Percentiles rank a stretch among this genome's conserved stretches.
These are phyloP conservation scores for Mesocentrotus franciscanus DNA, from an alignment of 53 echinoderm and acorn worm species.

Conservation along the genomic window DNA sequence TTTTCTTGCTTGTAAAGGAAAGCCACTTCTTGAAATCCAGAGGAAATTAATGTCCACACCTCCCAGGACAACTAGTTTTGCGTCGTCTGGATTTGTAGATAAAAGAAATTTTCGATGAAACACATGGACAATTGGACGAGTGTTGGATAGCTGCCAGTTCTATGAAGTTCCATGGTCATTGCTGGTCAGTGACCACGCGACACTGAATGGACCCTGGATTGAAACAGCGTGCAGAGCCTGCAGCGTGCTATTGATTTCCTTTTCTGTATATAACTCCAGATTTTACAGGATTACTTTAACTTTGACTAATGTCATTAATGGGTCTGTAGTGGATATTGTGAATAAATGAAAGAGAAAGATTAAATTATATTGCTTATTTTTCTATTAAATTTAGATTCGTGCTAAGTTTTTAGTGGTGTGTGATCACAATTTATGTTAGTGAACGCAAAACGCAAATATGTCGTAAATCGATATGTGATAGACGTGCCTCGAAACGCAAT, in stretches of 20 bases:
- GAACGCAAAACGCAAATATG: too few relatives aligned
- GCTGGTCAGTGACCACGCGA: not conserved
- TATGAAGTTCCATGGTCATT: not conserved
- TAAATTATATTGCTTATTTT: too few relatives aligned
- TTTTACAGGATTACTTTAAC: not conserved
- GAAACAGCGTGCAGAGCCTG: not conserved
- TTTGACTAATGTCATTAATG: too few relatives aligned
- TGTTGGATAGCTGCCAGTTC: slow-evolving; percentile 7
- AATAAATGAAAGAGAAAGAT: too few relatives aligned
- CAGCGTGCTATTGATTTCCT: not conserved
- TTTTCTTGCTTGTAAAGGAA: not conserved
- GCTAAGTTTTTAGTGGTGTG: too few relatives aligned
- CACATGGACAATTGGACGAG: not conserved
- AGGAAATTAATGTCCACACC: not conserved
- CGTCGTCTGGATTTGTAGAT: not conserved
- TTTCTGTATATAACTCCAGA: not conserved
- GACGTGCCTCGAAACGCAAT: too few relatives aligned
- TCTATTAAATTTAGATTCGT: too few relatives aligned
- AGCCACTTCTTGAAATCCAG: not conserved
- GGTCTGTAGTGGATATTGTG: too few relatives aligned
- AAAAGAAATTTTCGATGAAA: not conserved
- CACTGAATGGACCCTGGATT: not conserved
- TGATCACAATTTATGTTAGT: too few relatives aligned
- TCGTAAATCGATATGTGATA: too few relatives aligned
- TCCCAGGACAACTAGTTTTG: not conserved